Evolutionary conservation across 2,888 invertebrate genomes (phyloP), one percentile per base, ranked within the genome.

Genomic region (Blastobasis adustella): DNA sequence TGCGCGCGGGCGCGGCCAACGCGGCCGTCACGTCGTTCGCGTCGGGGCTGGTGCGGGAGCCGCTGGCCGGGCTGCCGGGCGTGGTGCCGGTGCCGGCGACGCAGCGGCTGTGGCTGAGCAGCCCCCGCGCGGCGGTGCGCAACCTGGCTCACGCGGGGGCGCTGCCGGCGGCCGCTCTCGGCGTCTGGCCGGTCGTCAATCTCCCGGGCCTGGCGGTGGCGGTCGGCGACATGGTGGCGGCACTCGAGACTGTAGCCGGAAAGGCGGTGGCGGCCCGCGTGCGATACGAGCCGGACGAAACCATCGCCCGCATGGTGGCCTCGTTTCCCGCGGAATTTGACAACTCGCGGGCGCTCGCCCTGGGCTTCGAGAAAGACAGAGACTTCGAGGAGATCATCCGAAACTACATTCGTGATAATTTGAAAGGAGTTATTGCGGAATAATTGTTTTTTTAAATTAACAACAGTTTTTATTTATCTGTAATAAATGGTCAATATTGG

Each of bases 11-110:
- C 4, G 65, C 61, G 2, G 65, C 86, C 9, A 87, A 87, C 58
- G 63, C 69, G 10, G 87, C 87, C 0, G 75, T 85, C 43, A 82
- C 87, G n/a, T 84, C 84, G 45, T 87, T 78, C 53, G 87, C 78
- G 4, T 84, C 84, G 61, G 82, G 77, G 1, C 64, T 85, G n/a
- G 65, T 87, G 42, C 73, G 87, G 23, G 84, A 84, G 54, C 82
- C 86, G 10, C 61, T 87, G 50, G 66, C 69, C 4, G 82, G 83
- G 2, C 54, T 61, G 37, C 53, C 50, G 37, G 67, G 74, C 4
- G 53, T 62, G 45, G 71, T 78, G 45, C 86, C 86, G 0, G 85
- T 86, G 45, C 59, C 61, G 9, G 57, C 59, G 36, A 69, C 69
- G n/a, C 72, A 69, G 54, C 63, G 69, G 45, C 37, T 85, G 52